Evolutionary conservation across 92 coral and sea anemone species (phyloP).

Genomic region (Palythoa grandiflora): DNA sequence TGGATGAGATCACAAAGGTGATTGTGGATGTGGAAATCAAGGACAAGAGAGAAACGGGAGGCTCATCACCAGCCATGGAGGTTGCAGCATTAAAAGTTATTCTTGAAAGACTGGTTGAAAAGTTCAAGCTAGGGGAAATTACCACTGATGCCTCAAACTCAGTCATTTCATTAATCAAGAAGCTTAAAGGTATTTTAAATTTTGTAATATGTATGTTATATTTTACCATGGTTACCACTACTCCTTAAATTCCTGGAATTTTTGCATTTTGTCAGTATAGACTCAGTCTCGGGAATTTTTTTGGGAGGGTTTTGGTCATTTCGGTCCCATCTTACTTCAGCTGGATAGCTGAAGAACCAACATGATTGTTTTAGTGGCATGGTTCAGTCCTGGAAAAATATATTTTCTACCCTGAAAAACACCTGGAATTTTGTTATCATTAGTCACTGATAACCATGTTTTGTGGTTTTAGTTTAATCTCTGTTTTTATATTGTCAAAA

Average conservation of each 20-base stretch:
- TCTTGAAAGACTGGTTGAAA: conserved; percentile 38
- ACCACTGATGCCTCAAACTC: conserved; percentile 64
- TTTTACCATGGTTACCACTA: neutral
- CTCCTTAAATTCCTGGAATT: too few species aligned
- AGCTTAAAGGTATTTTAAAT: conserved; percentile 51
- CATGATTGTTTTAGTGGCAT: too few species aligned
- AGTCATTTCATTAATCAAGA: conserved; percentile 60
- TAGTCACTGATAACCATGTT: too few species aligned
- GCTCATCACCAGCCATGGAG: conserved; percentile 59
- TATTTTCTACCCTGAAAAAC: too few species aligned
- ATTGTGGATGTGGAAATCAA: conserved; percentile 40
- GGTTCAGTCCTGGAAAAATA: too few species aligned
- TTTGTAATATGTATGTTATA: neutral
- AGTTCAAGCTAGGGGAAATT: conserved; percentile 45
- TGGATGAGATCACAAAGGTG: conserved; percentile 52
- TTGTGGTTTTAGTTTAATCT: too few species aligned
- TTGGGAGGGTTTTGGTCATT: too few species aligned
- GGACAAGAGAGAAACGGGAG: conserved; percentile 57
- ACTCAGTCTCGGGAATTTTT: too few species aligned
- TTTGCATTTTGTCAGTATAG: too few species aligned
- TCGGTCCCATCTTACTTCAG: neutral
- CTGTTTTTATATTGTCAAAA: too few species aligned
- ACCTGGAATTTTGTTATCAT: too few species aligned
- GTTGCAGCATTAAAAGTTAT: conserved; percentile 44
- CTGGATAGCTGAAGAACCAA: too few species aligned